Conservation (phyloP, 2,888 invertebrate species). For the Ophion slaviceki region DNA sequence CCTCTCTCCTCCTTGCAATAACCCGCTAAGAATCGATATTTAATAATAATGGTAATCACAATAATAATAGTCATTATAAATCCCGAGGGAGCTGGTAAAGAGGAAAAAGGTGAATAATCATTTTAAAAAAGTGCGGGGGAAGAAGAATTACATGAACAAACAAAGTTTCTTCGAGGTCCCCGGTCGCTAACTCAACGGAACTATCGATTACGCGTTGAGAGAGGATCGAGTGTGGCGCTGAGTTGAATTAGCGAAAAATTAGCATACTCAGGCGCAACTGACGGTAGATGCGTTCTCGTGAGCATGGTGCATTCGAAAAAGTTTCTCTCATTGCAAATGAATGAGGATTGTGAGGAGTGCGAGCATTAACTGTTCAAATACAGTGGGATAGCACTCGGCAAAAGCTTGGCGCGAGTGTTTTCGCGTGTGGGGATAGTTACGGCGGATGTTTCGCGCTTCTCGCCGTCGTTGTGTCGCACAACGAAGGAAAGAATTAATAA, state of each 20-base stretch:
- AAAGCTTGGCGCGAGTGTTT: conserved; percentile 62
- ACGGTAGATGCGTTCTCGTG: not conserved
- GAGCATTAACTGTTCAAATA: conserved; percentile 81
- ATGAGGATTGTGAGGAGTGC: conserved; percentile 68
- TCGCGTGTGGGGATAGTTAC: not conserved
- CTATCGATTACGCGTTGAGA: conserved; percentile 14
- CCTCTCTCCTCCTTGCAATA: too few relatives aligned
- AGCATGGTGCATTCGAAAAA: conserved; percentile 32
- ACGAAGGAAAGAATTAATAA: conserved; percentile 76
- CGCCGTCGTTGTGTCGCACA: not conserved
- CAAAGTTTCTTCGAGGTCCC: conserved; percentile 18
- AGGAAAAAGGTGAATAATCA: too few relatives aligned
- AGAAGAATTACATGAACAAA: conserved; percentile 32
- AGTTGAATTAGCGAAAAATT: conserved; percentile 69
- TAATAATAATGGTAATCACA: too few relatives aligned
- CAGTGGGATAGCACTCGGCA: conserved; percentile 69
- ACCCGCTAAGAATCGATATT: too few relatives aligned
- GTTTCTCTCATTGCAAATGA: conserved; percentile 47
- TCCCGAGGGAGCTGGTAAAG: too few relatives aligned
- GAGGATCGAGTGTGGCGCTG: conserved; percentile 61
- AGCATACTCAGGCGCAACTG: conserved; percentile 56
- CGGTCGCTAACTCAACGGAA: conserved; percentile 9
- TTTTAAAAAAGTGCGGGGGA: conserved; percentile 9
- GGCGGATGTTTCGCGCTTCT: not conserved
- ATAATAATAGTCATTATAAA: too few relatives aligned